Evolutionary conservation across 2,888 invertebrate genomes (phyloP).

Genomic region (Orthonychiurus folsomi): DNA sequence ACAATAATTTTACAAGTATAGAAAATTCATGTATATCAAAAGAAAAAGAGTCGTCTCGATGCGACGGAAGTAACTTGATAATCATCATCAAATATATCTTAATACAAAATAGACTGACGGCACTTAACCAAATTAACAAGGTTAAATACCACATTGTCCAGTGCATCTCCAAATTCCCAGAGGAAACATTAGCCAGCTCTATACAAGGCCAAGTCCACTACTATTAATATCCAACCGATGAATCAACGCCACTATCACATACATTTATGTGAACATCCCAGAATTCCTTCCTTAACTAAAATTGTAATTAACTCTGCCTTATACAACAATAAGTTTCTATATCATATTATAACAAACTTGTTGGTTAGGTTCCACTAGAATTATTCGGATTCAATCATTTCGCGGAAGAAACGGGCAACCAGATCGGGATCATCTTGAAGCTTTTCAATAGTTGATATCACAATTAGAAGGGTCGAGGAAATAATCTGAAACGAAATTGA

Average conservation of each 20-base stretch:
- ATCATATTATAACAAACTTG: background rate
- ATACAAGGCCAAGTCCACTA: background rate
- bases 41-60: too few species aligned
- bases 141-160: background rate
- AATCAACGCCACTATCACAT: too few species aligned
- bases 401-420: constrained; percentile 46
- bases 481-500: constrained; percentile 48
- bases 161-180: background rate
- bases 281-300: too few species aligned
- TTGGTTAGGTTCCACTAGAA: background rate
- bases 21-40: too few species aligned
- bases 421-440: constrained; percentile 52
- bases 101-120: too few species aligned
- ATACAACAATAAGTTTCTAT: too few species aligned
- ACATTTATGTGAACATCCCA: too few species aligned
- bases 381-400: background rate
- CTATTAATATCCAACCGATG: background rate
- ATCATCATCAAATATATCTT: too few species aligned
- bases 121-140: too few species aligned
- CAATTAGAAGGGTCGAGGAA: constrained; percentile 46
- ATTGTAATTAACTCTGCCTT: too few species aligned
- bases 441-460: constrained; percentile 48
- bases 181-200: background rate
- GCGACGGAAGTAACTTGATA: too few species aligned
- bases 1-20: too few species aligned